Evolutionary conservation across 2,888 invertebrate species (phyloP), one percentile per base, ranked within the genome.

Genomic region (Caenorhabditis wallacei): DNA sequence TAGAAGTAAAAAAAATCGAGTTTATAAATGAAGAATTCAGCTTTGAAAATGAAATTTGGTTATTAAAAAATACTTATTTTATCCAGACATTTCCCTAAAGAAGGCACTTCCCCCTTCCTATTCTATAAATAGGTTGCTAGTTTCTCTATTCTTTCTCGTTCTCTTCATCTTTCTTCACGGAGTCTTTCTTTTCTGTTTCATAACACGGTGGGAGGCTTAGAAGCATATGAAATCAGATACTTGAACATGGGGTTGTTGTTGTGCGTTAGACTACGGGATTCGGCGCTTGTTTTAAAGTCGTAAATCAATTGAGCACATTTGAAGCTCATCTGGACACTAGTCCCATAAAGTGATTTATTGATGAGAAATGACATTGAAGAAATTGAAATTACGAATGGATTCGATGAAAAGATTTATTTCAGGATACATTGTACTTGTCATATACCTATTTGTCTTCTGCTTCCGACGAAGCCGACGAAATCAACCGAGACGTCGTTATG

Each of bases 361-460:
- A 78, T 78, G 78, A 78, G 78, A 69, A 69, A 43, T 54, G 46
- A n/a, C 46, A 51, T 2, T 0, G 56, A 20, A 26, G 22, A 51
- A 40, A 13, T 35, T 30, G 57, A 7, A 46, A 54, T 40, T 40
- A 24, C 13, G 40, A 40, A 40, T n/a, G 16, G 30, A 48, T 16
- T 18, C 0, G n/a, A 57, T 16, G 30, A 1, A n/a, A 53, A 5
- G 26, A 57, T 35, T 24, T 53, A 11, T 82, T 74, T 78, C 88
- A 69, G 86, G 88, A 59, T 90, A 90, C 86, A 59, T 89, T 46
- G 84, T 90, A 46, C 85, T 90, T 8, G 68, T 89, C 69, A 82
- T 85, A 53, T 89, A 87, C 59, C 66, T 85, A 4, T 85, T 89
- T 35, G 69, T 85, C 16, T 80, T 89, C 40, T 90, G 90, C 74